Evolutionary conservation across 1,140 invertebrate genomes (phyloP), one percentile per base, ranked within the genome.

Genomic region (Aphaenogaster rudis): DNA sequence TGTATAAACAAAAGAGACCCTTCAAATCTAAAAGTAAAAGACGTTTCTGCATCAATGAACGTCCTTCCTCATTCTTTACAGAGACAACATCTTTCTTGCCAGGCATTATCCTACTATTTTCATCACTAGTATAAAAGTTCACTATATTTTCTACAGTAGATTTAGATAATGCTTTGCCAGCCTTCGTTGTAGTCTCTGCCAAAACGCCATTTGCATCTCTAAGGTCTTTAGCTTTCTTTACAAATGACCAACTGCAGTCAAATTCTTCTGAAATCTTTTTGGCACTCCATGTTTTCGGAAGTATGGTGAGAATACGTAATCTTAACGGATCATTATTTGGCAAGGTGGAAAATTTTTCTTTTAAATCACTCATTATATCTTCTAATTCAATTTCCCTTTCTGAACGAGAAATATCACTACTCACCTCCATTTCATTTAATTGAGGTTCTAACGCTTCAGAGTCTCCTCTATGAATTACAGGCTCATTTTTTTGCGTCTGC

Each of bases 1-100:
- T 79, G 15, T 50, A 79, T 21, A 17, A 15, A 15, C 1, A 15
- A 28, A 52, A 66, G 3, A 79, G 39, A 21, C 33, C 61, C 8
- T n/a, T 79, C 52, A 79, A 79, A 66, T 79, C 45, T 36, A 61
- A 21, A 11, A 79, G 33, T 1, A 79, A 7, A 42, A 79, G 42
- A 48, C 77, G 39, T 50, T 79, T 66, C 42, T 79, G 77, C 4
- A 79, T n/a, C 4, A 64, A 39, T 8, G 28, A 45, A 5, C 63
- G 59, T 13, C 15, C 28, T 15, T 52, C 11, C 4, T 66, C 77
- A 45, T 2, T 79, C 50, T 66, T 64, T 13, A 66, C 15, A 17
- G 11, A 66, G 7, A 66, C n/a, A 3, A 66, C 63, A 42, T 66
- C 63, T 42, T 66, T 66, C 5, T 9, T 42, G 2, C 77, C 77